These are phyloP conservation scores for Steatornis caripensis DNA, from an alignment of 2,113 vertebrate genomes.

Conservation along the genomic window DNA sequence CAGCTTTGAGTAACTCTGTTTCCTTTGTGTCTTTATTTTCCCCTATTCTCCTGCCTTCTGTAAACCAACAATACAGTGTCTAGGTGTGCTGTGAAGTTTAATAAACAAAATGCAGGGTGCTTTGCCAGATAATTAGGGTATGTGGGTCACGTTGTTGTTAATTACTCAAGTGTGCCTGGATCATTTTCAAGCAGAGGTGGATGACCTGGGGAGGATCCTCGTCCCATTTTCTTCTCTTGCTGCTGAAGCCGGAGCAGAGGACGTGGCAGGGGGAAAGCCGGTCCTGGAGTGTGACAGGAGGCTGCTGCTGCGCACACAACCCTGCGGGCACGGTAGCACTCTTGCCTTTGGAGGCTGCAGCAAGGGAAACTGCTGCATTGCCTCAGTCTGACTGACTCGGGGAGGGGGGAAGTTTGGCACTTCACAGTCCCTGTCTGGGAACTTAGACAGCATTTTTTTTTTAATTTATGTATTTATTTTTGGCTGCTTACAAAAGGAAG, in stretches of 20 bases:
- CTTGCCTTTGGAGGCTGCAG: neutral
- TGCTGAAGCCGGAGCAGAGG: fast-evolving
- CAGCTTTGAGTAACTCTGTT: neutral
- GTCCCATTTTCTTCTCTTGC: neutral
- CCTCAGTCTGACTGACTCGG: neutral
- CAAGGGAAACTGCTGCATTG: neutral
- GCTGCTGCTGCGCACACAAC: fast-evolving
- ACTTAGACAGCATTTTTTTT: neutral
- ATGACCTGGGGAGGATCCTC: neutral
- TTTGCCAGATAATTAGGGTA: neutral
- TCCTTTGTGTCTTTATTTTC: neutral
- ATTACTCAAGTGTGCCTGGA: neutral
- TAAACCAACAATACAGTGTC: neutral
- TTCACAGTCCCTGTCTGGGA: constrained; percentile 36
- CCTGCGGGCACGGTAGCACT: fast-evolving
- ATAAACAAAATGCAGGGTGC: neutral
- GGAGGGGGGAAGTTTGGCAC: neutral
- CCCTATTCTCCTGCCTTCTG: neutral
- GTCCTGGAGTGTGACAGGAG: neutral
- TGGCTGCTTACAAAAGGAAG: constrained; percentile 19
- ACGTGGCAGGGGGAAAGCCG: neutral
- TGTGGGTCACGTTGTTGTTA: neutral
- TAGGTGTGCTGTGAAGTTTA: neutral
- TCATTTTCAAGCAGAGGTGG: neutral
- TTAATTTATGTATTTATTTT: constrained; percentile 10